Evolutionary conservation across 2,113 vertebrate species (phyloP).

Genomic region (Archilochus colubris): DNA sequence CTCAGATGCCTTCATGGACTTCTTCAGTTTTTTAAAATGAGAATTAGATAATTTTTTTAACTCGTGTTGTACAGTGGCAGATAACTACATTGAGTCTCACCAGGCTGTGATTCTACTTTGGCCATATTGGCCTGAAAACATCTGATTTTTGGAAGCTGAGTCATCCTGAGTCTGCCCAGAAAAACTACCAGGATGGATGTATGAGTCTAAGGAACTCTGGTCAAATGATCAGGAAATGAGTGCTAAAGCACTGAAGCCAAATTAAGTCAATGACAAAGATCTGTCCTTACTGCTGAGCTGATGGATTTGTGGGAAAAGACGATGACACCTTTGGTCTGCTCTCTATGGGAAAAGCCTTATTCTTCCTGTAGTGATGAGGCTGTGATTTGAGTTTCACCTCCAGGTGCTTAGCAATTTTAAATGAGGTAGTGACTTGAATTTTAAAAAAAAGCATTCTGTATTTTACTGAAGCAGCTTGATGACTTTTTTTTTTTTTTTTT

Average conservation of each 20-base stretch:
- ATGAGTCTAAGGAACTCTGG: neutral
- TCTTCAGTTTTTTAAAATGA: neutral
- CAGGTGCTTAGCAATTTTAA: neutral
- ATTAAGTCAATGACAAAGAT: neutral
- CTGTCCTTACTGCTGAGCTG: neutral
- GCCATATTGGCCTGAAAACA: slow-evolving; percentile 43
- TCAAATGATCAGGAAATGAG: neutral
- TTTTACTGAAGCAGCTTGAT: neutral
- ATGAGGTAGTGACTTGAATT: neutral
- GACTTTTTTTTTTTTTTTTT: neutral
- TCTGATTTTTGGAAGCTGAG: neutral
- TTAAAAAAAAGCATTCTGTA: neutral
- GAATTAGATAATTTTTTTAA: neutral
- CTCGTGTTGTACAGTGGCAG: neutral
- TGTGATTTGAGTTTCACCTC: neutral
- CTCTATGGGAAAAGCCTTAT: neutral
- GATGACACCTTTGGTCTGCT: neutral
- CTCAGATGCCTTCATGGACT: neutral
- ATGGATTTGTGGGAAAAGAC: neutral
- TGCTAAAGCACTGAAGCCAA: neutral
- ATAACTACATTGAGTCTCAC: neutral
- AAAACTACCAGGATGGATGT: neutral
- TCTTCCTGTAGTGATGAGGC: neutral
- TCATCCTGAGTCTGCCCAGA: neutral
- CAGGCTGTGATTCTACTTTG: neutral